A percentile compares a stretch with the other conserved stretches of the same genome.
phyloP scores from a whole-genome alignment of 2,113 vertebrate genomes.

The Phainopepla nitens region DNA sequence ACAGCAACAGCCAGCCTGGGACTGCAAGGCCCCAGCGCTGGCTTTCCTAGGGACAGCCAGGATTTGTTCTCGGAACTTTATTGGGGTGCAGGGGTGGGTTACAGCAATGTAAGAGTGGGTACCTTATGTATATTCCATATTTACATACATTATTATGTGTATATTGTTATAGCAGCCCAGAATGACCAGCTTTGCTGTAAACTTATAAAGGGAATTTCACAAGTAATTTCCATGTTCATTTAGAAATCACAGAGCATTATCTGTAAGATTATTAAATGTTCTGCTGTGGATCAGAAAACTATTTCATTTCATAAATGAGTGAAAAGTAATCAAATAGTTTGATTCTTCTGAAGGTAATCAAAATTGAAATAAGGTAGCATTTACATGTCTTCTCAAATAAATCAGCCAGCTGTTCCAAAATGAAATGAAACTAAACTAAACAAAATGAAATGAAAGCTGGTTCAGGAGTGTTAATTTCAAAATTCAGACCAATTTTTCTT shows the following conservation, averaged over 20 bases:
- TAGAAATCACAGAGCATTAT: not conserved
- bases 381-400: not conserved
- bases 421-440: not conserved
- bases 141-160: not conserved
- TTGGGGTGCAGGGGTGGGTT: not conserved
- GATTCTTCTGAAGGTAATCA: not conserved
- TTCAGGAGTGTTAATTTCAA: not conserved
- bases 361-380: not conserved
- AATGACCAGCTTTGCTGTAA: not conserved
- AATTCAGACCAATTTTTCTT: not conserved
- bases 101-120: not conserved
- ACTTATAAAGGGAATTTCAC: not conserved
- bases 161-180: not conserved
- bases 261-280: not conserved
- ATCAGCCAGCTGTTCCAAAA: not conserved
- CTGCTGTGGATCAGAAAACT: not conserved
- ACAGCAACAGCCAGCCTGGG: not conserved
- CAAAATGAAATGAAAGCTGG: not conserved
- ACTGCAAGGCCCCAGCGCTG: not conserved
- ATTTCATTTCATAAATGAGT: not conserved
- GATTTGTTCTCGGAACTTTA: not conserved
- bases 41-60: not conserved
- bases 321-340: not conserved
- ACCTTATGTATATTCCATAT: rapidly evolving
- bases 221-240: not conserved